Conservation (phyloP, 2,797 vertebrate species). For the Thunnus albacares region DNA sequence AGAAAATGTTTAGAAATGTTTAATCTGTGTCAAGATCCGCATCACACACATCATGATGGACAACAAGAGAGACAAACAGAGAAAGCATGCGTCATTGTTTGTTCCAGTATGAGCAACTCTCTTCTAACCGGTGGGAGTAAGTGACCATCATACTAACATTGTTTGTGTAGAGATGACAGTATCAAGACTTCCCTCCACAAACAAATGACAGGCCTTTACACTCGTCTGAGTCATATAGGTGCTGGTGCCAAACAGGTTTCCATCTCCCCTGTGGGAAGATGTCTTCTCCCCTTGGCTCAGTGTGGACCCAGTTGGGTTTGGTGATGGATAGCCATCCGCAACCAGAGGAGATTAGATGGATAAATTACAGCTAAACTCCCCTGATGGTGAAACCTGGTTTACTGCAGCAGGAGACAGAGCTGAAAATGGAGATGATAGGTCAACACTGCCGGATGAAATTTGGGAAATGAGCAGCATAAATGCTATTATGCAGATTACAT, state of each 20-base stretch:
- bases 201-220: slow-evolving; percentile 42
- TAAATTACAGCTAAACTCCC: slow-evolving; percentile 63
- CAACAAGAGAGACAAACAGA: too few species aligned
- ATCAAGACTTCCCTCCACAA: slow-evolving; percentile 32
- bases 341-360: slow-evolving; percentile 64
- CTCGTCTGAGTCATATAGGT: slow-evolving; percentile 31
- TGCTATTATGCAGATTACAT: slow-evolving; percentile 45
- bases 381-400: slow-evolving; percentile 68
- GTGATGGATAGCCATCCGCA: slow-evolving; percentile 65
- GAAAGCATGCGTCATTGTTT: neutral
- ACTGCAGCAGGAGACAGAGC: slow-evolving; percentile 62
- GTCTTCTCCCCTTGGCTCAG: slow-evolving; percentile 31
- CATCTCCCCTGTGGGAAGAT: slow-evolving; percentile 30
- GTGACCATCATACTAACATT: slow-evolving; percentile 1
- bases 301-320: slow-evolving; percentile 48
- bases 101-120: slow-evolving; percentile 1
- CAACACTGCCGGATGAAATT: slow-evolving; percentile 50
- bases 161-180: slow-evolving; percentile 19
- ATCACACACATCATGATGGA: too few species aligned
- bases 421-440: slow-evolving; percentile 57
- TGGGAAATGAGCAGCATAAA: slow-evolving; percentile 59
- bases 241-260: slow-evolving; percentile 53
- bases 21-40: too few species aligned
- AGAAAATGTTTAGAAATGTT: too few species aligned
- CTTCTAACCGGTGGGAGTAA: neutral